Base-by-base conservation (phyloP, 1,140 invertebrate genomes). In the Anastatus disparis region DNA sequence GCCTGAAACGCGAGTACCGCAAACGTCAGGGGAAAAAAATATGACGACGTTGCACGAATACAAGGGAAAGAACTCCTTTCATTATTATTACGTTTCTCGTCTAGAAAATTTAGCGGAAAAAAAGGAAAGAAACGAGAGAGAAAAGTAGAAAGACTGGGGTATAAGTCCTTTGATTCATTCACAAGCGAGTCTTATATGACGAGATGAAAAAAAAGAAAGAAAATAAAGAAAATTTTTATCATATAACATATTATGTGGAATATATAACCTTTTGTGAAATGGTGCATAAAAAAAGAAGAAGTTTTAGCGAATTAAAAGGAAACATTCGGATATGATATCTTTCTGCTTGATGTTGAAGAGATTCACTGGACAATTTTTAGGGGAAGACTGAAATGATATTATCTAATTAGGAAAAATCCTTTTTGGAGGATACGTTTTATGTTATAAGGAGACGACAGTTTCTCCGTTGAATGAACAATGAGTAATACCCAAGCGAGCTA, bases 21-120 rank as follows among this genome's bases (percentile, higher is more conserved):
- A 27, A 15, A 20, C 13, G 15, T 2, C 58, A 17, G 6, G 22
- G n/a, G n/a, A n/a, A 27, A 61, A 42, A 69, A 69, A 61, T 69
- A 69, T 53, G 66, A 69, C 56, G 66, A 69, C 44, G 56, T 52
- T 61, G 66, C 56, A 52, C 56, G 52, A 69, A 68, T n/a, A n/a
- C n/a, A n/a, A n/a, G n/a, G n/a, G n/a, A 61, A 53, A 38, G 48
- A 68, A 42, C 48, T 62, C 24, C 35, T 69, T 69, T 53, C 44
- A 56, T 62, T 69, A 62, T 62, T 69, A 69, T 29, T 44, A 58
- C 44, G 46, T 42, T n/a, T 68, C n/a, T 68, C 9, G 4, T 10
- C 22, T 20, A 17, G 58, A 38, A 20, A 40, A 59, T 24, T 29
- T 26, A 15, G n/a, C n/a, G n/a, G n/a, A 35, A 46, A 61, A 27